Percentiles rank a stretch among this genome's conserved stretches.
Conservation (phyloP, 2,888 invertebrate species). For the Lasioglossum marginatum region DNA sequence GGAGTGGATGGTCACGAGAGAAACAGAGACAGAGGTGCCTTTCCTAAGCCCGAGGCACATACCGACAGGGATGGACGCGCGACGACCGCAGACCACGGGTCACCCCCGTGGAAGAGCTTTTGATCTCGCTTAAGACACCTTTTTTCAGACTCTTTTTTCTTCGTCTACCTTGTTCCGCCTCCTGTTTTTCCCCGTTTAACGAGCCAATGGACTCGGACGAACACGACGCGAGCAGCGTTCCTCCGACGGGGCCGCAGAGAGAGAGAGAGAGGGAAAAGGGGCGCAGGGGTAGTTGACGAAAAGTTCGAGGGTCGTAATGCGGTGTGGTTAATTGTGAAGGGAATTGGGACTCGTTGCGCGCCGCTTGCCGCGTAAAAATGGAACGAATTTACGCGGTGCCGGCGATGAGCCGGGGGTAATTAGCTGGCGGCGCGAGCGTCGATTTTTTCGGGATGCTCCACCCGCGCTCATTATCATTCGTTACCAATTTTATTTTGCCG, state of each 20-base stretch:
- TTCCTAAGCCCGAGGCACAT: slow-evolving; percentile 58
- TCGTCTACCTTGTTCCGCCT: slow-evolving; percentile 41
- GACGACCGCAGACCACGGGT: slow-evolving; percentile 65
- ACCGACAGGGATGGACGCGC: slow-evolving; percentile 70
- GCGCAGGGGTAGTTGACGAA: slow-evolving; percentile 45
- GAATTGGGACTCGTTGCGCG: slow-evolving; percentile 58
- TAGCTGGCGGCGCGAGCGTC: slow-evolving; percentile 31
- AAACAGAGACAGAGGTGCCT: slow-evolving; percentile 39
- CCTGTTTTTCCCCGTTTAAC: slow-evolving; percentile 53
- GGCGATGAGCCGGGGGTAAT: slow-evolving; percentile 25
- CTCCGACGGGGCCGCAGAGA: slow-evolving; percentile 6
- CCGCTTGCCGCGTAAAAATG: slow-evolving; percentile 50
- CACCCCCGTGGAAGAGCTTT: slow-evolving; percentile 75
- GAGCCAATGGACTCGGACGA: slow-evolving; percentile 59
- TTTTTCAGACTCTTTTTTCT: slow-evolving; percentile 66
- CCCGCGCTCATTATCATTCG: slow-evolving; percentile 18
- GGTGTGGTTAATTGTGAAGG: slow-evolving; percentile 57
- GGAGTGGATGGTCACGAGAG: neutral
- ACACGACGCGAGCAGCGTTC: slow-evolving; percentile 39
- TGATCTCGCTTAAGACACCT: slow-evolving; percentile 73
- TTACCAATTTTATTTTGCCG: slow-evolving; percentile 12
- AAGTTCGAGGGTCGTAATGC: slow-evolving; percentile 60
- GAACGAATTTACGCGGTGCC: slow-evolving; percentile 39
- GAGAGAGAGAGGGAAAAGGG: neutral
- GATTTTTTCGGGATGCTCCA: slow-evolving; percentile 15